These are phyloP conservation scores for Channallabes apus DNA, from an alignment of 2,797 vertebrate genomes.

Conservation along the genomic window DNA sequence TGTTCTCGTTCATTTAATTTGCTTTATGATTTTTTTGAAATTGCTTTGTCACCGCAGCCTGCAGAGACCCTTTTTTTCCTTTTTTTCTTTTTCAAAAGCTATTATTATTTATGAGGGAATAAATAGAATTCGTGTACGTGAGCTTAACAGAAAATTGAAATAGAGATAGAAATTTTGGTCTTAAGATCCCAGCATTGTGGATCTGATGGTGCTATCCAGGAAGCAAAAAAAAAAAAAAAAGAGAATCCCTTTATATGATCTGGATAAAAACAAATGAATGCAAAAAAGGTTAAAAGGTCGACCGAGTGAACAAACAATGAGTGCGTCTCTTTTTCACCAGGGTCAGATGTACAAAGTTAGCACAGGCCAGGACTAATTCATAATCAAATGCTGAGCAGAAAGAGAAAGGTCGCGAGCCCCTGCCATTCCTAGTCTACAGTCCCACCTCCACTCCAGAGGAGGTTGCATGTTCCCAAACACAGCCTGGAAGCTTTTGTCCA, in stretches of 20 bases:
- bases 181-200: neutral
- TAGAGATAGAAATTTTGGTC: neutral
- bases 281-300: constrained; percentile 52
- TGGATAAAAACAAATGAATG: constrained; percentile 20
- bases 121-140: neutral
- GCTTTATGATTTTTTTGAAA: neutral
- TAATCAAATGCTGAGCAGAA: constrained; percentile 42
- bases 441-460: constrained; percentile 40
- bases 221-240: neutral
- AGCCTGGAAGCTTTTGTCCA: constrained; percentile 51
- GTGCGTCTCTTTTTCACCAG: constrained; percentile 50
- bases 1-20: neutral
- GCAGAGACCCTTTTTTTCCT: constrained; percentile 20
- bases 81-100: neutral
- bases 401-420: constrained; percentile 48
- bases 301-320: constrained; percentile 56
- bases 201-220: neutral
- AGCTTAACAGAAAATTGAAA: constrained; percentile 19
- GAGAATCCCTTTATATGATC: neutral
- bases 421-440: constrained; percentile 30
- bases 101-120: constrained; percentile 27
- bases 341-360: constrained; percentile 55
- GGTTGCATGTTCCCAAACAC: constrained; percentile 49
- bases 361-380: constrained; percentile 42
- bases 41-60: neutral